Percentiles rank a stretch among this genome's conserved stretches.
Evolutionary conservation across 2,888 invertebrate genomes (phyloP).

Genomic region (Lobophora halterata): DNA sequence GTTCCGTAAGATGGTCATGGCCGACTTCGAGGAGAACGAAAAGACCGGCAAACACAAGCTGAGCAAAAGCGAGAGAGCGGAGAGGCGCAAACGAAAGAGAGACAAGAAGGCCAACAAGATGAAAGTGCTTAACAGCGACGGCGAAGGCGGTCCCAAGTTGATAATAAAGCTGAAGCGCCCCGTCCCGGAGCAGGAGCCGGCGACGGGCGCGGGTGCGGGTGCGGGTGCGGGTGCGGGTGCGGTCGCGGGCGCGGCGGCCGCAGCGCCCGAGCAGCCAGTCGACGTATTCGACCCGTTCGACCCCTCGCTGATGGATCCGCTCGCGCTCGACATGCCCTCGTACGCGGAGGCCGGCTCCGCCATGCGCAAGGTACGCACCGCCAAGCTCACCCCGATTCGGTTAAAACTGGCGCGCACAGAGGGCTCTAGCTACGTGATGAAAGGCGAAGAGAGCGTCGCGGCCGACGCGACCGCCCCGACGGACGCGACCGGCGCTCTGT

Average conservation of each 20-base stretch:
- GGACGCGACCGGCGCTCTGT: conserved; percentile 25
- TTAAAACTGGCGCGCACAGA: conserved; percentile 92
- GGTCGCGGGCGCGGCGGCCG: conserved; percentile 47
- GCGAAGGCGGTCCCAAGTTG: conserved; percentile 86
- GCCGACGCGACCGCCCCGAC: conserved; percentile 18
- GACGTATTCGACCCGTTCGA: conserved; percentile 71
- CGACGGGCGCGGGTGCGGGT: conserved; percentile 36
- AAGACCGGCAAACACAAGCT: conserved; percentile 72
- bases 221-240: conserved; percentile 50
- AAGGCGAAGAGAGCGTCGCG: conserved; percentile 49
- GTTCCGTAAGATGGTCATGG: conserved; percentile 91
- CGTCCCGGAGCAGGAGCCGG: conserved; percentile 54
- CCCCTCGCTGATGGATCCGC: conserved; percentile 68
- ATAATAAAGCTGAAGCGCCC: conserved; percentile 87
- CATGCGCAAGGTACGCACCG: conserved; percentile 82
- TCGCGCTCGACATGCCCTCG: conserved; percentile 67
- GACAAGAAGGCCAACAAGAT: conserved; percentile 80
- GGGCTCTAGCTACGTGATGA: conserved; percentile 86
- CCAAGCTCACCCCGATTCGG: conserved; percentile 88
- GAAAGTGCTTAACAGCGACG: conserved; percentile 67
- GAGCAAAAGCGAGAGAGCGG: conserved; percentile 64
- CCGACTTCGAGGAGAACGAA: conserved; percentile 88
- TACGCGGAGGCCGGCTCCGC: conserved; percentile 62
- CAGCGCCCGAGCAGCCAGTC: conserved; percentile 52
- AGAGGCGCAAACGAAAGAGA: conserved; percentile 76